Evolutionary conservation across 2,888 invertebrate genomes (phyloP).

Genomic region (Hydraecia micacea): DNA sequence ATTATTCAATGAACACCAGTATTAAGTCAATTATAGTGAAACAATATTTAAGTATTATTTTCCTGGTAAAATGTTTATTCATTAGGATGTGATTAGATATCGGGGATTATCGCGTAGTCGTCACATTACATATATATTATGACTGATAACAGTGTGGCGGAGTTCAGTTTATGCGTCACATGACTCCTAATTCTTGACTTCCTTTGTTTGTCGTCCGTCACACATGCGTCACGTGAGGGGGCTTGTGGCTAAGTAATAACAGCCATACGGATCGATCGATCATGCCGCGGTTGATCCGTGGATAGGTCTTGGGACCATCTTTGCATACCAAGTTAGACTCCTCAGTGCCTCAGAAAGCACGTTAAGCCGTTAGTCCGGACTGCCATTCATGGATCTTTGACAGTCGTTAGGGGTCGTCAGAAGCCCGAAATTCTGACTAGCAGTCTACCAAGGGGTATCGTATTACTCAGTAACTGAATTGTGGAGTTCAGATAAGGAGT

Average conservation of each 20-base stretch:
- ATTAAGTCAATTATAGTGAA: not conserved
- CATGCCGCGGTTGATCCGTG: no score
- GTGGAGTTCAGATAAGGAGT: not conserved
- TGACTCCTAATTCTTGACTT: not conserved
- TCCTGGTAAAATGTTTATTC: not conserved
- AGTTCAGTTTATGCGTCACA: constrained; percentile 13
- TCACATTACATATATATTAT: not conserved
- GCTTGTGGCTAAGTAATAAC: no score
- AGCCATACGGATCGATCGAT: no score
- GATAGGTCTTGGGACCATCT: no score
- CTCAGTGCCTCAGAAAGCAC: no score
- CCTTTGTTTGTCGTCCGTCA: no score
- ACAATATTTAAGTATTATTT: not conserved
- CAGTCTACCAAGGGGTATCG: not conserved
- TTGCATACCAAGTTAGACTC: no score
- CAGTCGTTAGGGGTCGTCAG: not conserved
- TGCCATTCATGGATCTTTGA: not conserved
- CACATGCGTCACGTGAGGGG: no score
- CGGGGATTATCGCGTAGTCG: not conserved
- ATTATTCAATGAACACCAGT: not conserved
- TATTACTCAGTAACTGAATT: not conserved
- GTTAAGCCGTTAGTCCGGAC: no score
- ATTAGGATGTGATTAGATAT: not conserved
- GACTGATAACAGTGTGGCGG: not conserved
- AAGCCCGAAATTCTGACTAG: not conserved